These are phyloP conservation scores for Lasioglossum figueresi DNA, from an alignment of 2,888 invertebrate species.

Conservation along the genomic window DNA sequence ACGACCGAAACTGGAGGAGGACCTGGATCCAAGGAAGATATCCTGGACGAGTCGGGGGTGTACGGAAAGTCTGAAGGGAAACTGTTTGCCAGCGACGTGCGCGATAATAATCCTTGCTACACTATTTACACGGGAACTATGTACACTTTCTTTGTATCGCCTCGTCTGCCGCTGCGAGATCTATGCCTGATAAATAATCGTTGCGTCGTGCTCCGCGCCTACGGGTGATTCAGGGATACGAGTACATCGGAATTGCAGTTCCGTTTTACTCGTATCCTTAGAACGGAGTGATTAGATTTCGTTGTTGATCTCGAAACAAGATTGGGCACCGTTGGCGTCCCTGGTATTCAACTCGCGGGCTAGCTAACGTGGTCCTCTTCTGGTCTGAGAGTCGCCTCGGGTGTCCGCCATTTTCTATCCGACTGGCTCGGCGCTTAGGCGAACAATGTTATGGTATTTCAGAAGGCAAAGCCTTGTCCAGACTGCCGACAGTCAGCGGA, in stretches of 20 bases:
- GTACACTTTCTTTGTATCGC: slow-evolving; percentile 65
- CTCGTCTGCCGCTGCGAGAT: slow-evolving; percentile 34
- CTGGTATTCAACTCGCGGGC: slow-evolving; percentile 19
- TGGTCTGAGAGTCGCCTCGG: slow-evolving; percentile 3
- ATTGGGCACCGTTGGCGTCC: slow-evolving; percentile 47
- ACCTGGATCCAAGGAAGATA: slow-evolving; percentile 1
- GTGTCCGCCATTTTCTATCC: background rate
- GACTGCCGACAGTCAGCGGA: too few species aligned
- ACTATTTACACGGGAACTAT: slow-evolving; percentile 75
- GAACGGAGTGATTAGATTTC: slow-evolving; percentile 55
- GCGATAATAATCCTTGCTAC: slow-evolving; percentile 67
- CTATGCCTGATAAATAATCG: slow-evolving; percentile 53
- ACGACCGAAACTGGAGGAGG: slow-evolving; percentile 5
- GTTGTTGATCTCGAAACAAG: slow-evolving; percentile 62
- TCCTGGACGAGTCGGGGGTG: background rate
- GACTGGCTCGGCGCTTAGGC: background rate
- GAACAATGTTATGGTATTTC: background rate
- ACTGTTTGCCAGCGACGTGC: slow-evolving; percentile 56
- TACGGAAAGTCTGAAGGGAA: slow-evolving; percentile 38
- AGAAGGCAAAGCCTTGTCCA: background rate
- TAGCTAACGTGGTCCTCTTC: slow-evolving; percentile 14
- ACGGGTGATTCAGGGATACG: slow-evolving; percentile 23
- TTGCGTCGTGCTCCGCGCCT: slow-evolving; percentile 16
- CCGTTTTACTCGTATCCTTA: background rate
- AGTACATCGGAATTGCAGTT: background rate